Base-by-base conservation (phyloP, 2,888 invertebrate species). In the Loripinus fragilis region DNA sequence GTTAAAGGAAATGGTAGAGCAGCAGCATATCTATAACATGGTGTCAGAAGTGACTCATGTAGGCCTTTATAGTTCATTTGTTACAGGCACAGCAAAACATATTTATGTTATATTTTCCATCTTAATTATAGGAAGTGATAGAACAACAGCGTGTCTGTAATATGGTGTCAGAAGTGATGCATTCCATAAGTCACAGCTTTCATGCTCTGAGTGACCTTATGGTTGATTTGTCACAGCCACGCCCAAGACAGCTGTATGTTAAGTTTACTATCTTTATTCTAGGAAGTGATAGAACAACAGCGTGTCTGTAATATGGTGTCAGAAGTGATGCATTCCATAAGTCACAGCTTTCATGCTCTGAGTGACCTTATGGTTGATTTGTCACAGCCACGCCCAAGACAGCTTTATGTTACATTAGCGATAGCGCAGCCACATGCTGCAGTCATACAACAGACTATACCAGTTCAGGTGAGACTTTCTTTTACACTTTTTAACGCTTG, bases 201-300 rank as follows among this genome's bases (percentile, higher is more conserved):
- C 98, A 98, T 92, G 96, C 97, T 0, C 94, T 97, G 66, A 98
- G 98, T 89, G 98, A 98, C 92, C 95, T 98, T 66, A 96, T 96
- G 93, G 95, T 97, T 66, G 95, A 97, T 89, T 95, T 96, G 81
- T 94, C 95, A 38, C 95, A 95, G 85, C 94, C 95, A 7, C 95
- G 96, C 8, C 97, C 97, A 0, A 94, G 97, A 77, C 95, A 95
- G 78, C 94, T 97, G 45, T 85, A 86, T 41, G 91, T 91, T 20
- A 84, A 87, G 25, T 83, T 87, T 69, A 80, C 84, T 20, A 76
- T 85, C n/a, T n/a, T n/a, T 70, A 0, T 79, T 85, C 10, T 76
- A 91, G 91, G 88, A 87, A 35, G 71, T 81, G 20, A 76, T 80
- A 23, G 78, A 84, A 8, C 85, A 85, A 2, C 97, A 97, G 92